A percentile compares a stretch with the other conserved stretches of the same genome.
Evolutionary conservation across 2,888 invertebrate species (phyloP).

Genomic region (Sepioteuthis lessoniana): DNA sequence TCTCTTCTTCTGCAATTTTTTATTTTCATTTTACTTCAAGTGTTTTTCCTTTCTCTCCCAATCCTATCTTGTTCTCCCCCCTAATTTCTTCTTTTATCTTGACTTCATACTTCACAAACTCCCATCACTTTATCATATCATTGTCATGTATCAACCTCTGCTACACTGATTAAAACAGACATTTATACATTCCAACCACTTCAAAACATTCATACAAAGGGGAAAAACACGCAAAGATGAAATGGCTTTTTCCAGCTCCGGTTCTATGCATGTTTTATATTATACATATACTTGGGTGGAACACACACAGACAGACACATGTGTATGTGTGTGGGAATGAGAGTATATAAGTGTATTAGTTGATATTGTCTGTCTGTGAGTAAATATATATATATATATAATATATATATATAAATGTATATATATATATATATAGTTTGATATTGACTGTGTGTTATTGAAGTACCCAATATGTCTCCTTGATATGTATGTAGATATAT

Average conservation of each 20-base stretch:
- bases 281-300: too few species aligned
- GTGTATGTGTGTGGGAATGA: too few species aligned
- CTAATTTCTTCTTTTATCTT: constrained; percentile 23
- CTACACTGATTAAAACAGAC: background rate
- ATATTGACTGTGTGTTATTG: too few species aligned
- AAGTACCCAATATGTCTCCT: too few species aligned
- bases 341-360: too few species aligned
- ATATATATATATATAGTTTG: too few species aligned
- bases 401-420: too few species aligned
- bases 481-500: too few species aligned
- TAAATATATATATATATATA: too few species aligned
- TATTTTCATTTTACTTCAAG: background rate
- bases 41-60: background rate
- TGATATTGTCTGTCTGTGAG: too few species aligned
- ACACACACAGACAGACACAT: too few species aligned
- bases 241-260: background rate
- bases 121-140: constrained; percentile 33
- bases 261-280: background rate
- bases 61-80: background rate
- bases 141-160: constrained; percentile 23
- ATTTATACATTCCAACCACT: constrained; percentile 33
- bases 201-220: constrained; percentile 25
- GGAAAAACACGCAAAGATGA: constrained; percentile 5
- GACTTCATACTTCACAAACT: background rate
- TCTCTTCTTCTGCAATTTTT: background rate